Percentiles rank a stretch among this genome's conserved stretches.
These are phyloP conservation scores for Sycophaga agraensis DNA, from an alignment of 1,140 invertebrate genomes.

Conservation along the genomic window DNA sequence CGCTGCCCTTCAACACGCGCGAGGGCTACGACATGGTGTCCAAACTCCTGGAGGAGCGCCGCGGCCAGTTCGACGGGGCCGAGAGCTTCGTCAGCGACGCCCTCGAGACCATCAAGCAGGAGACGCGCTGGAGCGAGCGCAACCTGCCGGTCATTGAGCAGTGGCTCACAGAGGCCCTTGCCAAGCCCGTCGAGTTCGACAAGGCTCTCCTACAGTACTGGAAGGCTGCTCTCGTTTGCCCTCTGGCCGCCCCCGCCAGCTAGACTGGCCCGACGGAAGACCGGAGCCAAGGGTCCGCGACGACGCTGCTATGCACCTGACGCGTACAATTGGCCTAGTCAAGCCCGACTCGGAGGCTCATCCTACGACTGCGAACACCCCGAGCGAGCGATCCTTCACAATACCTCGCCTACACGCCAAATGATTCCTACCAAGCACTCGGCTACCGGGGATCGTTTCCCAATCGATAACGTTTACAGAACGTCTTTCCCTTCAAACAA, in stretches of 20 bases:
- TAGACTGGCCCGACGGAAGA: too few relatives aligned
- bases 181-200: conserved; percentile 1
- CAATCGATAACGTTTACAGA: too few relatives aligned
- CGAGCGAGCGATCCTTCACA: too few relatives aligned
- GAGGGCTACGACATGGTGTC: conserved; percentile 69
- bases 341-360: too few relatives aligned
- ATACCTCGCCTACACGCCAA: too few relatives aligned
- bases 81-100: conserved; percentile 68
- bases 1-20: conserved; percentile 70
- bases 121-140: conserved; percentile 69
- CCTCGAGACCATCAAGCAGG: conserved; percentile 67
- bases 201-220: conserved; percentile 13
- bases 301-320: too few relatives aligned
- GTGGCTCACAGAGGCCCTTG: conserved; percentile 57
- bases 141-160: conserved; percentile 70
- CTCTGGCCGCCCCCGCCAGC: neutral
- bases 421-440: too few relatives aligned
- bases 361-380: too few relatives aligned
- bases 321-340: too few relatives aligned
- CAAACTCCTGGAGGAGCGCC: conserved; percentile 61
- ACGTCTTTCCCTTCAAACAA: too few relatives aligned
- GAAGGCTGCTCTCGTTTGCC: conserved; percentile 9
- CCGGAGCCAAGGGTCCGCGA: too few relatives aligned
- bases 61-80: conserved; percentile 67
- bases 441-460: too few relatives aligned